Evolutionary conservation across 2,113 vertebrate species (phyloP).

Genomic region (Zapus hudsonius): DNA sequence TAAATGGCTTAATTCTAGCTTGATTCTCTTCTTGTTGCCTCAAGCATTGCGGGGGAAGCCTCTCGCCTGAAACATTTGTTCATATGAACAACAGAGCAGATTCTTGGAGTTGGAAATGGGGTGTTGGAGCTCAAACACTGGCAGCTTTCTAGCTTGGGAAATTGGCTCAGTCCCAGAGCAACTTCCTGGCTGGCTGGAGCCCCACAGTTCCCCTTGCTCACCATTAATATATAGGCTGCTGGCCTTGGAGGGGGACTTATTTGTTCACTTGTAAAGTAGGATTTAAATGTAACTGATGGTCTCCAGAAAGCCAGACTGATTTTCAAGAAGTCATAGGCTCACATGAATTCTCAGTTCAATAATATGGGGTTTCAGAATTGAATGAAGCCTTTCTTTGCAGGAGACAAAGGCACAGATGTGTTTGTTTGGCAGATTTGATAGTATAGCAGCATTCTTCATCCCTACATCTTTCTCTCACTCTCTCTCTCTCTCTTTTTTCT

Average conservation of each 20-base stretch:
- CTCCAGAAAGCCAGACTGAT: neutral
- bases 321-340: neutral
- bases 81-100: neutral
- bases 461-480: no score
- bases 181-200: neutral
- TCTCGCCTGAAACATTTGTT: neutral
- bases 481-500: neutral
- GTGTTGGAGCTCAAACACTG: neutral
- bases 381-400: neutral
- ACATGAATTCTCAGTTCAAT: neutral
- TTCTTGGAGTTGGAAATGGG: neutral
- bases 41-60: neutral
- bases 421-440: neutral
- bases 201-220: accelerated
- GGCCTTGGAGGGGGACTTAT: neutral
- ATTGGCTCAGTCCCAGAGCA: accelerated
- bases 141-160: neutral
- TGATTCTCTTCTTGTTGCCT: neutral
- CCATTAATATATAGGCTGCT: neutral
- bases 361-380: neutral
- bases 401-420: neutral
- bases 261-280: neutral
- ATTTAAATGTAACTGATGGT: neutral
- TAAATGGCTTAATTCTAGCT: slow-evolving; percentile 24
- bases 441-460: neutral